These are phyloP conservation scores for Pyralis farinalis DNA, from an alignment of 2,888 invertebrate genomes.

Conservation along the genomic window DNA sequence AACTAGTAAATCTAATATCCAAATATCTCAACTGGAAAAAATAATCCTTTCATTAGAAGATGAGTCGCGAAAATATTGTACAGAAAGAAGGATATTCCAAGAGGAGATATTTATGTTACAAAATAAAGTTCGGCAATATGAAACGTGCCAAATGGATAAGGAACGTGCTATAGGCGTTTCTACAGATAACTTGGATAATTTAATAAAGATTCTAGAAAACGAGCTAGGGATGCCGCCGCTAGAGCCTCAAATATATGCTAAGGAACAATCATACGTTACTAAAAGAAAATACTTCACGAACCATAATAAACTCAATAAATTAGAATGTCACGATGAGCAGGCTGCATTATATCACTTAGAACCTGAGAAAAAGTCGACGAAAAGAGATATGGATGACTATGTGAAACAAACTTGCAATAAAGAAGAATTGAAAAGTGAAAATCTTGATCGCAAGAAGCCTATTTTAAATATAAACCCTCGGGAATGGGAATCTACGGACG, in stretches of 20 bases:
- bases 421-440: conserved; percentile 35
- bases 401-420: conserved; percentile 39
- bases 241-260: conserved; percentile 23
- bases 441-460: conserved; percentile 44
- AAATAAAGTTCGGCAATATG: conserved; percentile 43
- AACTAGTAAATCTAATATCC: conserved; percentile 36
- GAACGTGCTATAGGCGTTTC: conserved; percentile 36
- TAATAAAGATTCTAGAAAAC: conserved; percentile 64
- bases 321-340: conserved; percentile 25
- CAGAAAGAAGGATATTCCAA: conserved; percentile 47
- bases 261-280: conserved; percentile 22
- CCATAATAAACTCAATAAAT: conserved; percentile 16
- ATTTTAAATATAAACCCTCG: conserved; percentile 41
- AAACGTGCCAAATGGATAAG: conserved; percentile 32
- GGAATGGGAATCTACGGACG: conserved; percentile 30
- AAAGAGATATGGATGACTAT: conserved; percentile 41
- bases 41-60: conserved; percentile 60
- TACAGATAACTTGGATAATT: conserved; percentile 51
- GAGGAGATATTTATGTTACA: conserved; percentile 47
- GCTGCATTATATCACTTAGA: conserved; percentile 18
- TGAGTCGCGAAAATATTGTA: conserved; percentile 38
- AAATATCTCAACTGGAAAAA: conserved; percentile 52
- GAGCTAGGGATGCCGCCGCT: conserved; percentile 49
- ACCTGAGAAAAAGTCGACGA: conserved; percentile 36
- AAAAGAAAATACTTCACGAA: conserved; percentile 21